Conservation (phyloP, 2,797 vertebrate species). For the Sebastes kiyomatsui region DNA sequence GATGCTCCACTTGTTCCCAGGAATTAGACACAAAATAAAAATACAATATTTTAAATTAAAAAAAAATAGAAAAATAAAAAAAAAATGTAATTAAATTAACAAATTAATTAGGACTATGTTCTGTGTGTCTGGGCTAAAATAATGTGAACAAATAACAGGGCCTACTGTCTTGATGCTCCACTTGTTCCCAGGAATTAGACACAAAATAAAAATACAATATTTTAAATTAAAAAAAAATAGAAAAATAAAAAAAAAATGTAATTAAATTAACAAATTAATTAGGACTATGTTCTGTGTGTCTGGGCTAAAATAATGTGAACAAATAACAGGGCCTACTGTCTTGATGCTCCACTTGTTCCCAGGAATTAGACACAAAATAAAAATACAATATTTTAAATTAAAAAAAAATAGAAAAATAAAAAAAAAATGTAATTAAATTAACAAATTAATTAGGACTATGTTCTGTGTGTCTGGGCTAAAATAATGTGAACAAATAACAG, state of each 20-base stretch:
- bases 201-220: not conserved
- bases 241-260: no score
- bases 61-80: no score
- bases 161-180: conserved; percentile 6
- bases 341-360: no score
- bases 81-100: not conserved
- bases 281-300: not conserved
- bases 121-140: not conserved
- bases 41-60: no score
- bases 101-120: not conserved
- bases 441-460: not conserved
- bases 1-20: no score
- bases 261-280: not conserved
- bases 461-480: not conserved
- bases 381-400: no score
- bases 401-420: no score
- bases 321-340: no score
- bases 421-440: not conserved
- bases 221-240: no score
- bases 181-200: conserved; percentile 29
- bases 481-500: not conserved
- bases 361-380: no score
- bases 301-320: not conserved
- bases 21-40: no score
- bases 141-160: not conserved